Evolutionary conservation across 2,888 invertebrate genomes (phyloP).

Genomic region (Tetrapedia diversipes): DNA sequence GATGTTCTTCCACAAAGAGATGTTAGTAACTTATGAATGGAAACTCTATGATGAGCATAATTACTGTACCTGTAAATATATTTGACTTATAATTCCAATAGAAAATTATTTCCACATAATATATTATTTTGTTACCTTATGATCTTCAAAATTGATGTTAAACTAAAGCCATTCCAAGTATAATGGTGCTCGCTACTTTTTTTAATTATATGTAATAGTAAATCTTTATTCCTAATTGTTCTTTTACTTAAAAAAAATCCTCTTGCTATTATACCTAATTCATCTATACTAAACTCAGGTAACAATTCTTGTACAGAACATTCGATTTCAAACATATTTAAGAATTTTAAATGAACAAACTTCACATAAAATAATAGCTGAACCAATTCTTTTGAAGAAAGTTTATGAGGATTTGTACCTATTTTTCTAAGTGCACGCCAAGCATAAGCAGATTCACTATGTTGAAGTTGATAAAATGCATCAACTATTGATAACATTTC

Average conservation of each 20-base stretch:
- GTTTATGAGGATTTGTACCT: constrained; percentile 84
- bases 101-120: background rate
- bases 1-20: constrained; percentile 83
- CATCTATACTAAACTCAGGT: constrained; percentile 86
- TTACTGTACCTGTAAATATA: constrained; percentile 63
- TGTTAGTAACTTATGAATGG: constrained; percentile 36
- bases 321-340: constrained; percentile 88
- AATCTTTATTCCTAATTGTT: constrained; percentile 84
- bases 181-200: constrained; percentile 84
- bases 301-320: constrained; percentile 84
- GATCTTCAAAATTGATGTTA: constrained; percentile 87
- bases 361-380: constrained; percentile 88
- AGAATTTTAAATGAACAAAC: constrained; percentile 84
- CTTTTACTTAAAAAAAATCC: constrained; percentile 91
- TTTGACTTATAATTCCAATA: background rate
- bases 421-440: constrained; percentile 81
- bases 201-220: constrained; percentile 84
- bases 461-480: constrained; percentile 85
- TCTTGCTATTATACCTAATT: constrained; percentile 89
- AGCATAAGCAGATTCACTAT: background rate
- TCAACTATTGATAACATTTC: constrained; percentile 86
- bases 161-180: constrained; percentile 86
- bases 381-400: constrained; percentile 87
- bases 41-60: fast-evolving
- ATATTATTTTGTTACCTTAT: constrained; percentile 64